phyloP scores from a whole-genome alignment of 2,888 invertebrate genomes.

The Trissolcus japonicus region DNA sequence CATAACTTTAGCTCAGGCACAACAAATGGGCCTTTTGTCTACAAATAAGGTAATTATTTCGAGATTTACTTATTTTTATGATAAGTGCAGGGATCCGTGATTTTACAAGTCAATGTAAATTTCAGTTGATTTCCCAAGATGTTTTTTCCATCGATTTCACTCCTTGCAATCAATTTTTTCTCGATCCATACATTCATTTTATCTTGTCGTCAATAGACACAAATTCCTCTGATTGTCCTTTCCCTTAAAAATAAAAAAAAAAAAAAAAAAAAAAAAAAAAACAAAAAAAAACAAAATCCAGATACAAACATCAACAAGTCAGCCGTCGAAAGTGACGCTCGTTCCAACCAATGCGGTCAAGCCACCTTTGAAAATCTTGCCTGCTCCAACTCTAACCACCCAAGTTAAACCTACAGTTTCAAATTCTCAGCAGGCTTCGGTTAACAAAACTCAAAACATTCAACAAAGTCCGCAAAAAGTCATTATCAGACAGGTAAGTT shows the following conservation, averaged over 20 bases:
- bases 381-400: slow-evolving; percentile 77
- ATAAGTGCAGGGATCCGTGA: not conserved
- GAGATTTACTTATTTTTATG: not conserved
- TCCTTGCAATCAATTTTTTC: not conserved
- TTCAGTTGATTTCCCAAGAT: not conserved
- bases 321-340: slow-evolving; percentile 73
- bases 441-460: slow-evolving; percentile 63
- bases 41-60: slow-evolving; percentile 72
- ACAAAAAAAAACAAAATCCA: no score
- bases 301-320: slow-evolving; percentile 70
- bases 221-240: no score
- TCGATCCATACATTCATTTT: no score
- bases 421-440: slow-evolving; percentile 66
- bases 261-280: no score
- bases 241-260: not conserved
- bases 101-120: not conserved
- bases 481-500: slow-evolving; percentile 77
- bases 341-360: slow-evolving; percentile 78
- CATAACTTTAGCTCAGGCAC: slow-evolving; percentile 81
- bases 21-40: slow-evolving; percentile 80
- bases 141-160: not conserved
- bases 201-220: no score
- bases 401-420: slow-evolving; percentile 66
- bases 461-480: slow-evolving; percentile 78
- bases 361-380: slow-evolving; percentile 84